Evolutionary conservation across 2,113 vertebrate species (phyloP).

Genomic region (Saguinus imperator): DNA sequence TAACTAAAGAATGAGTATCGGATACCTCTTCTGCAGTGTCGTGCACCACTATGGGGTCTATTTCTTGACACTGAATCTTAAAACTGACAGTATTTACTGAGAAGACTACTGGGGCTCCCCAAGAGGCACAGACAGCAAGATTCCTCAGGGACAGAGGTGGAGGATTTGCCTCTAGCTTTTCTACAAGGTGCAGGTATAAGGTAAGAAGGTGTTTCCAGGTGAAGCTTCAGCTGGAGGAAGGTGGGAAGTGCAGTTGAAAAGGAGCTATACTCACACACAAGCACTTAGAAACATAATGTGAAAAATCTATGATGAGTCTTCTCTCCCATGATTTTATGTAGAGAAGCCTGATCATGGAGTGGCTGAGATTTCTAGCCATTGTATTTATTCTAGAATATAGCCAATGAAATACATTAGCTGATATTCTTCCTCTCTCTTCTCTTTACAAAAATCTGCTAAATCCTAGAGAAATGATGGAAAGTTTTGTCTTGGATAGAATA

Average conservation of each 20-base stretch:
- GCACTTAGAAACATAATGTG: background rate
- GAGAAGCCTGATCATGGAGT: background rate
- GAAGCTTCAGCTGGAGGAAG: conserved; percentile 45
- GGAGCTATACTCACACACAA: background rate
- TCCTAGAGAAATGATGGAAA: background rate
- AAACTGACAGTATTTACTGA: conserved; percentile 72
- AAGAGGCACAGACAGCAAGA: conserved; percentile 71
- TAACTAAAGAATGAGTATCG: background rate
- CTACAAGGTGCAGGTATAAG: background rate
- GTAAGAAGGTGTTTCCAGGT: background rate
- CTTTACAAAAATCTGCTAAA: background rate
- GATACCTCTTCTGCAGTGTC: background rate
- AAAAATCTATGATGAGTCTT: background rate
- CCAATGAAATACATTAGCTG: background rate
- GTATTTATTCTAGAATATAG: background rate
- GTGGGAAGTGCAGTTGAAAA: conserved; percentile 5
- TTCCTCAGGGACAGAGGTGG: conserved; percentile 65
- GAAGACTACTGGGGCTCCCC: conserved; percentile 71
- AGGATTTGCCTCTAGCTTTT: conserved; percentile 68
- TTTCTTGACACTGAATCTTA: conserved; percentile 71
- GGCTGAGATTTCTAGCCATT: background rate
- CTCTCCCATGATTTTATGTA: no score
- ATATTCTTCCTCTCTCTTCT: background rate
- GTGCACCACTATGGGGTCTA: conserved; percentile 43
- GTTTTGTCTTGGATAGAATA: background rate